Conservation (phyloP, 2,113 vertebrate species). For the Myiozetetes cayanensis region DNA sequence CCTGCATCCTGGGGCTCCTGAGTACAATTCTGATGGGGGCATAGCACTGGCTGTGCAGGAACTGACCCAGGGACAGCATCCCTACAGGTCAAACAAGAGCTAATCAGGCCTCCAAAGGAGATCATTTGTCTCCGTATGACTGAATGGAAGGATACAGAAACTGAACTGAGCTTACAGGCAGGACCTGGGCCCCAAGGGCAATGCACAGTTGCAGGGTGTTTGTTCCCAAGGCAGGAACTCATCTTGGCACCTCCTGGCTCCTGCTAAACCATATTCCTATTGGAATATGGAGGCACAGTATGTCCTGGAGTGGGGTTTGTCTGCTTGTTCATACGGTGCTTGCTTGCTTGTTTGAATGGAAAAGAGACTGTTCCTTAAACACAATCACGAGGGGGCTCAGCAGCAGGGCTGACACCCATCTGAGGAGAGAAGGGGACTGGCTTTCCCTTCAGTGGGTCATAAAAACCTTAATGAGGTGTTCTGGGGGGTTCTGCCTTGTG, state of each 20-base stretch:
- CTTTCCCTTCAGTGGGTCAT: background rate
- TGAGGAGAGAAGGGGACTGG: background rate
- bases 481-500: rapidly evolving
- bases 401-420: background rate
- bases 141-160: background rate
- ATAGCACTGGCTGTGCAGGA: background rate
- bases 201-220: background rate
- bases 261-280: background rate
- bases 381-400: background rate
- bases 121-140: background rate
- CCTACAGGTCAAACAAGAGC: background rate
- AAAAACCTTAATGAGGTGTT: background rate
- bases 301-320: background rate
- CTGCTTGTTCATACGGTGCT: background rate
- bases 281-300: background rate
- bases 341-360: background rate
- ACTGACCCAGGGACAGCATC: background rate
- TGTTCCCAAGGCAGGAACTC: background rate
- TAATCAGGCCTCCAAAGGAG: background rate
- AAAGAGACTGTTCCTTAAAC: background rate
- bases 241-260: background rate
- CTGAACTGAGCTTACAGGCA: background rate
- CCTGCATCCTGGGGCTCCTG: background rate
- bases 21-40: background rate
- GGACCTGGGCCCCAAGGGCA: background rate